Evolutionary conservation across 2,113 vertebrate species (phyloP).

Genomic region (Cheilinus undulatus): DNA sequence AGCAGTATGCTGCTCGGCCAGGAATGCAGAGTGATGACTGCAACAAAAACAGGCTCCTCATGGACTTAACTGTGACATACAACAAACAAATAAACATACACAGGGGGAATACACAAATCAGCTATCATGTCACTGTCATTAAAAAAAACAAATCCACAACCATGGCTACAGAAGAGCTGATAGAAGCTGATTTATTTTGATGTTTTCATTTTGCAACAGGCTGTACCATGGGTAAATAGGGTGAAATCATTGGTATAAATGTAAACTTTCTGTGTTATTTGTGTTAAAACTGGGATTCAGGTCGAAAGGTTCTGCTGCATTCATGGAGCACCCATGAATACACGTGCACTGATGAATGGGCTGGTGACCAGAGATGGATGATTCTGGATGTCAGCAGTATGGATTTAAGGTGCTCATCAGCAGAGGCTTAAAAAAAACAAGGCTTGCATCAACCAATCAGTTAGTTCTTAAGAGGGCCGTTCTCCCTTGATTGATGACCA

Average conservation of each 20-base stretch:
- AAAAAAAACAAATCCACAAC: slow-evolving; percentile 2
- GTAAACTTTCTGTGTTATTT: background rate
- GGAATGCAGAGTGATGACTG: slow-evolving; percentile 20
- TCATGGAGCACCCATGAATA: too few relatives aligned
- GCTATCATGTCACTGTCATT: slow-evolving; percentile 15
- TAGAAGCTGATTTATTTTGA: slow-evolving; percentile 21
- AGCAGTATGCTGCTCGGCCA: slow-evolving; percentile 25
- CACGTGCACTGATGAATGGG: too few relatives aligned
- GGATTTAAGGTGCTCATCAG: too few relatives aligned
- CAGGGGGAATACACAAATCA: background rate
- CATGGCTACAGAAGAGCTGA: background rate
- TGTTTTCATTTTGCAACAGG: background rate
- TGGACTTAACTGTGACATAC: slow-evolving; percentile 13
- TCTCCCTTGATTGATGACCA: too few relatives aligned
- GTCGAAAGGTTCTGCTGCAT: background rate
- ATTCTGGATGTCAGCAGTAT: too few relatives aligned
- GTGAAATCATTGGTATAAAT: too few relatives aligned
- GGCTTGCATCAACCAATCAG: too few relatives aligned
- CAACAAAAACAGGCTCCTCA: slow-evolving; percentile 25
- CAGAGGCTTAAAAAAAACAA: too few relatives aligned
- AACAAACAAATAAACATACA: slow-evolving; percentile 22
- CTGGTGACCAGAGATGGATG: too few relatives aligned
- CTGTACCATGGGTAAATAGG: too few relatives aligned
- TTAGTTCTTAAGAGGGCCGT: too few relatives aligned
- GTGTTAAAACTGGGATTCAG: background rate